phyloP scores from a whole-genome alignment of 2,113 vertebrate species.

The Prionailurus bengalensis region DNA sequence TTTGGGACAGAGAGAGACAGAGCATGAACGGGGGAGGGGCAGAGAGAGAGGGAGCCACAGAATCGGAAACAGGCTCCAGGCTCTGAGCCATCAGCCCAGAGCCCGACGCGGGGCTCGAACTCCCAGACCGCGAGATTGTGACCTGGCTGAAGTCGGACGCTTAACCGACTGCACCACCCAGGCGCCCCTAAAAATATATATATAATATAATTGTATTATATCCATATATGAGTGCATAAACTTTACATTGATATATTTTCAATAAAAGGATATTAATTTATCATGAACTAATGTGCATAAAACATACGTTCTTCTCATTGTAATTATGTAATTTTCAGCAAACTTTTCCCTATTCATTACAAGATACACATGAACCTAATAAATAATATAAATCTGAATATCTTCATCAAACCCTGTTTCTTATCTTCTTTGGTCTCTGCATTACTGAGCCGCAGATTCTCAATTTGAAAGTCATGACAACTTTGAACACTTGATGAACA shows the following conservation, averaged over 20 bases:
- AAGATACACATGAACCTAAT: not conserved
- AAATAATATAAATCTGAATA: not conserved
- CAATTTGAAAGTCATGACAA: slow-evolving; percentile 38
- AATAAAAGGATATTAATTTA: not conserved
- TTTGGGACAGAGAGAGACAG: no score
- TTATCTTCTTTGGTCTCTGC: not conserved
- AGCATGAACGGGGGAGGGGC: no score
- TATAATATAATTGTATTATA: not conserved
- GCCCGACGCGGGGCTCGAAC: no score
- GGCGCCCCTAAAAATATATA: no score
- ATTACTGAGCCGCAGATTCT: slow-evolving; percentile 62
- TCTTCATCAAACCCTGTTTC: not conserved
- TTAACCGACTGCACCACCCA: no score
- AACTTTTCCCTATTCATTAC: not conserved
- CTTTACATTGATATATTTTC: not conserved
- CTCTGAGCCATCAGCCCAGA: no score
- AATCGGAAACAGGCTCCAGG: no score
- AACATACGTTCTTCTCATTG: not conserved
- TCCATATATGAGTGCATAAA: not conserved
- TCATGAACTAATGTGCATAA: not conserved
- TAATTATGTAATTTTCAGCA: not conserved
- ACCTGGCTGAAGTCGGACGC: no score
- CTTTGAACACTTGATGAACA: slow-evolving; percentile 26
- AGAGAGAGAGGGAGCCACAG: no score
- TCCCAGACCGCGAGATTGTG: no score